Conservation (phyloP, 2,888 invertebrate genomes). For the Epistrophe eligans region DNA sequence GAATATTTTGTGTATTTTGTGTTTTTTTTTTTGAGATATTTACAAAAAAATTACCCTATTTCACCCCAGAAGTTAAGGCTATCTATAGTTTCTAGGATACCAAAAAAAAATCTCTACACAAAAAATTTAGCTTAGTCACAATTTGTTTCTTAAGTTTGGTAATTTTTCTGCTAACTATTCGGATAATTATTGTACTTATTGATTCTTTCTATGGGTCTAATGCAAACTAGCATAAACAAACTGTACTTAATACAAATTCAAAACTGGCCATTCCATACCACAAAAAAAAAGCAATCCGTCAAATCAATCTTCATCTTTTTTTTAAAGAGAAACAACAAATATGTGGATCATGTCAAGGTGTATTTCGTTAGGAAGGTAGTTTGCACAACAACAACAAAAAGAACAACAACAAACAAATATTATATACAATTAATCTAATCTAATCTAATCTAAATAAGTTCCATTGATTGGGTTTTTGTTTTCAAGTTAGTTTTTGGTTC, state of each 20-base stretch:
- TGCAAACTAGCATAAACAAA: neutral
- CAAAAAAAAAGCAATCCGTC: slow-evolving; percentile 2
- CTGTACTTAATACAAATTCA: neutral
- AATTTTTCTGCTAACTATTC: no score
- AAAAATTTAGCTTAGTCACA: no score
- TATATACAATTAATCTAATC: slow-evolving; percentile 25
- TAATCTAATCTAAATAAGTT: neutral
- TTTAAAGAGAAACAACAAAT: slow-evolving; percentile 69
- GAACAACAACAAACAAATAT: slow-evolving; percentile 39
- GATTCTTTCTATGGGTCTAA: no score
- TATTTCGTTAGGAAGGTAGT: slow-evolving; percentile 64
- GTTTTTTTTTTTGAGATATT: no score
- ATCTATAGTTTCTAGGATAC: no score
- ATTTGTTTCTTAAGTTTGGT: no score
- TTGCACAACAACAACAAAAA: slow-evolving; percentile 57
- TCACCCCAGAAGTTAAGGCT: no score
- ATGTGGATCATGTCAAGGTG: slow-evolving; percentile 63
- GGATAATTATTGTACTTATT: no score
- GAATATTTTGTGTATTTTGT: no score
- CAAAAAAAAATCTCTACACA: no score
- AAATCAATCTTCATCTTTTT: slow-evolving; percentile 34
- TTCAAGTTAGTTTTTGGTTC: slow-evolving; percentile 85
- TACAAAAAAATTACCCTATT: no score
- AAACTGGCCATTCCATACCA: neutral
- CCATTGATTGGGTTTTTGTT: slow-evolving; percentile 71